Conservation (phyloP, 1,140 invertebrate species). For the Aplysia californica region DNA sequence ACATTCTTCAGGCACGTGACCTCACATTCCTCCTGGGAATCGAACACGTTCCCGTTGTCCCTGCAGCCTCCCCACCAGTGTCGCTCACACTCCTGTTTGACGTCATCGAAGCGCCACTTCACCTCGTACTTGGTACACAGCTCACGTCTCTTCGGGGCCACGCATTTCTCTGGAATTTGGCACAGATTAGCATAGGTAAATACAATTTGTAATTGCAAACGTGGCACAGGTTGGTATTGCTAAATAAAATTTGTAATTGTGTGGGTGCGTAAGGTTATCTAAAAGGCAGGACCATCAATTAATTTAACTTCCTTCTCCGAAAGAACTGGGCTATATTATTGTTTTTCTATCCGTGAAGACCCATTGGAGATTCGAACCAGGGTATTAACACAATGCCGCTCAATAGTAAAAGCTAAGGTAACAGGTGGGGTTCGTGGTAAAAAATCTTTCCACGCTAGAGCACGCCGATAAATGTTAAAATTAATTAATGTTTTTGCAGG, state of each 20-base stretch:
- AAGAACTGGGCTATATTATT: neutral
- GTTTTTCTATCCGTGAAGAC: neutral
- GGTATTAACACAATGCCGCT: no score
- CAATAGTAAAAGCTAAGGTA: no score
- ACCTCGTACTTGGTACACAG: slow-evolving; percentile 31
- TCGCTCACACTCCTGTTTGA: slow-evolving; percentile 48
- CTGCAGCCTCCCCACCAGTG: slow-evolving; percentile 67
- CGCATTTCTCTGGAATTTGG: slow-evolving; percentile 7
- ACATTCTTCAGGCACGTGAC: slow-evolving; percentile 35
- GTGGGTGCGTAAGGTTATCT: neutral
- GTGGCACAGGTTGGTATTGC: neutral
- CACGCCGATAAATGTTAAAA: no score
- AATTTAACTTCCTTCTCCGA: neutral
- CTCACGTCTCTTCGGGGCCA: slow-evolving; percentile 9
- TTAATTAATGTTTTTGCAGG: no score
- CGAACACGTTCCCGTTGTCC: slow-evolving; percentile 64
- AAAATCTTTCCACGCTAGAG: no score
- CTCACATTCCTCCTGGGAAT: slow-evolving; percentile 66
- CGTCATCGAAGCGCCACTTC: slow-evolving; percentile 55
- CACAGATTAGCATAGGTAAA: neutral
- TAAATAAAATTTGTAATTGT: neutral
- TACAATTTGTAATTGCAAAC: neutral
- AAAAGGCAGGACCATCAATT: neutral
- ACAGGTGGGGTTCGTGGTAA: no score
- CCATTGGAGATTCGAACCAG: no score